Evolutionary conservation across 2,888 invertebrate genomes (phyloP).

Genomic region (Trissoscelio sp.): DNA sequence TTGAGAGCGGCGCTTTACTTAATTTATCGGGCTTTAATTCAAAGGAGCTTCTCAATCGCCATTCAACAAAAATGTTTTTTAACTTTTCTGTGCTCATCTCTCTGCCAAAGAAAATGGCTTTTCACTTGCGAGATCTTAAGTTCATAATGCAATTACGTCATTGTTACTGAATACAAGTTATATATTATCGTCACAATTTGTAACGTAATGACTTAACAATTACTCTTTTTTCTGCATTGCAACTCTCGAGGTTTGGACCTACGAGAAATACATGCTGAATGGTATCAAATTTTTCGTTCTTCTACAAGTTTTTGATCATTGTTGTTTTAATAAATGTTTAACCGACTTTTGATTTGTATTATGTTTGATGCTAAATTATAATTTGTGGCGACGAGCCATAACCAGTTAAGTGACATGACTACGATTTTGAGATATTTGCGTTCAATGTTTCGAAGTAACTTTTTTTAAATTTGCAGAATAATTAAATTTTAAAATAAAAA

Average conservation of each 20-base stretch:
- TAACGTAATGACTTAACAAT: conserved; percentile 43
- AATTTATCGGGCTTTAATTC: conserved; percentile 44
- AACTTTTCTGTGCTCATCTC: conserved; percentile 23
- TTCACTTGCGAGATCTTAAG: conserved; percentile 7
- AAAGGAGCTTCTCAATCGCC: conserved; percentile 29
- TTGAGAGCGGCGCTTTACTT: conserved; percentile 25
- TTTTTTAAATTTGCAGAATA: too few relatives aligned
- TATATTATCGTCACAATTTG: conserved; percentile 28
- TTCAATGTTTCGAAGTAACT: too few relatives aligned
- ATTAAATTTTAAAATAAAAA: too few relatives aligned
- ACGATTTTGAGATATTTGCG: too few relatives aligned
- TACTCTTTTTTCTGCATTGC: conserved; percentile 6
- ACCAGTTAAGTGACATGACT: too few relatives aligned
- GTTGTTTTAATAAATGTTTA: conserved; percentile 11
- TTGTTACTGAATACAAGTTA: conserved; percentile 34
- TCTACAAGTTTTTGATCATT: conserved; percentile 16
- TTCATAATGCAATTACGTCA: conserved; percentile 27
- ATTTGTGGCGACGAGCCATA: too few relatives aligned
- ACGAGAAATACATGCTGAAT: conserved; percentile 16
- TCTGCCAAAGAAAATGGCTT: conserved; percentile 20
- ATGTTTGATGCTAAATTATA: too few relatives aligned
- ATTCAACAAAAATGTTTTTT: conserved; percentile 44
- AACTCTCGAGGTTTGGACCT: background rate
- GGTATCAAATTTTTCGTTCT: conserved; percentile 31
- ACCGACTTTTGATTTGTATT: conserved; percentile 17